Conservation (phyloP, 2,113 vertebrate species). For the Thinocorus orbignyianus region DNA sequence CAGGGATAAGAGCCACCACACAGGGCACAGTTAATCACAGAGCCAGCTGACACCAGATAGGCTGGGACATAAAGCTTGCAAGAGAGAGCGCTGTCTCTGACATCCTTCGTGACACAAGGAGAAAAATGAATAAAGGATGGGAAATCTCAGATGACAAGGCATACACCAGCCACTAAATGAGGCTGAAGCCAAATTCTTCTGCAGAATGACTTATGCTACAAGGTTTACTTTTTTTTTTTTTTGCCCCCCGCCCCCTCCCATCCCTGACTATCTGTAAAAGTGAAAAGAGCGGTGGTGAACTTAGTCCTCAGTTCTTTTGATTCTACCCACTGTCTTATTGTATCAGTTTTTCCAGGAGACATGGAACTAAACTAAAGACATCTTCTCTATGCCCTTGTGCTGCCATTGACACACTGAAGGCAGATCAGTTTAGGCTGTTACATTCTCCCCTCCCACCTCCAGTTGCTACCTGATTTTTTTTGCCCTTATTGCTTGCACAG, state of each 20-base stretch:
- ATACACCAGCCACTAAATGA: neutral
- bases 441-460: neutral
- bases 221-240: neutral
- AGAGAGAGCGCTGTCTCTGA: neutral
- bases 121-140: neutral
- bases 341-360: neutral
- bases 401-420: accelerated
- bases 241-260: too few species aligned
- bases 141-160: neutral
- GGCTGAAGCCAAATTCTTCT: neutral
- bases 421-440: neutral
- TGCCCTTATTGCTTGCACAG: neutral
- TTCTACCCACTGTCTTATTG: neutral
- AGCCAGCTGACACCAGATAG: neutral
- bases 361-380: neutral
- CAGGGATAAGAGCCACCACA: neutral
- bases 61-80: neutral
- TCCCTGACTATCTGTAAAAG: neutral
- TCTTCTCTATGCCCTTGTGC: neutral
- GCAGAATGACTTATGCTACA: neutral
- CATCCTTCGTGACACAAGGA: neutral
- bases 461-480: neutral
- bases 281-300: neutral
- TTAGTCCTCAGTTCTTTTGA: neutral
- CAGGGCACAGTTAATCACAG: neutral